phyloP scores from a whole-genome alignment of 2,797 vertebrate genomes.

The Xenopus petersii region DNA sequence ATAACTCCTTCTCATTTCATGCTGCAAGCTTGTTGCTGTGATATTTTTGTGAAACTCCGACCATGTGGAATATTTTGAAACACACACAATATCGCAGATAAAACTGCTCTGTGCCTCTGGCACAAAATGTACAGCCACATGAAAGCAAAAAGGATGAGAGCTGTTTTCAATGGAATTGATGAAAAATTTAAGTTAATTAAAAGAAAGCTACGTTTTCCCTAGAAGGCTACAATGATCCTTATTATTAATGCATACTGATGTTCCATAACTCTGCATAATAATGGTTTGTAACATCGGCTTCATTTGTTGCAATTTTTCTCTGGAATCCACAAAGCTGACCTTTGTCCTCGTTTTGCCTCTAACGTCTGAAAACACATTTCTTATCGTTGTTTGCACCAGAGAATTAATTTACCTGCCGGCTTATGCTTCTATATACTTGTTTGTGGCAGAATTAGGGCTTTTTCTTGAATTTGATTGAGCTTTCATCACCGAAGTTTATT shows the following conservation, averaged over 20 bases:
- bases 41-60: slow-evolving; percentile 46
- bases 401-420: slow-evolving; percentile 71
- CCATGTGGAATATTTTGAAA: slow-evolving; percentile 53
- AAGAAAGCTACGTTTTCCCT: slow-evolving; percentile 70
- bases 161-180: slow-evolving; percentile 74
- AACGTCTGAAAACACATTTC: slow-evolving; percentile 57
- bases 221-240: slow-evolving; percentile 73
- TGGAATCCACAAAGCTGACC: slow-evolving; percentile 67
- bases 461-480: slow-evolving; percentile 7
- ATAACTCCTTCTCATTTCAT: slow-evolving; percentile 52
- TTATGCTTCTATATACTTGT: slow-evolving; percentile 47
- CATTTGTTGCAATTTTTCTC: slow-evolving; percentile 73
- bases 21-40: slow-evolving; percentile 55
- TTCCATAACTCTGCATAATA: slow-evolving; percentile 68
- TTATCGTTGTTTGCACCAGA: slow-evolving; percentile 62
- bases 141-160: slow-evolving; percentile 68
- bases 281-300: slow-evolving; percentile 66
- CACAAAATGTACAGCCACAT: slow-evolving; percentile 65
- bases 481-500: slow-evolving; percentile 8
- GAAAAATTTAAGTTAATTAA: slow-evolving; percentile 79
- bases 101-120: slow-evolving; percentile 57
- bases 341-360: slow-evolving; percentile 58
- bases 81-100: slow-evolving; percentile 55
- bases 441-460: not conserved
- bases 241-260: slow-evolving; percentile 72